Conservation (phyloP, 2,113 vertebrate genomes). For the Spheniscus mendiculus region DNA sequence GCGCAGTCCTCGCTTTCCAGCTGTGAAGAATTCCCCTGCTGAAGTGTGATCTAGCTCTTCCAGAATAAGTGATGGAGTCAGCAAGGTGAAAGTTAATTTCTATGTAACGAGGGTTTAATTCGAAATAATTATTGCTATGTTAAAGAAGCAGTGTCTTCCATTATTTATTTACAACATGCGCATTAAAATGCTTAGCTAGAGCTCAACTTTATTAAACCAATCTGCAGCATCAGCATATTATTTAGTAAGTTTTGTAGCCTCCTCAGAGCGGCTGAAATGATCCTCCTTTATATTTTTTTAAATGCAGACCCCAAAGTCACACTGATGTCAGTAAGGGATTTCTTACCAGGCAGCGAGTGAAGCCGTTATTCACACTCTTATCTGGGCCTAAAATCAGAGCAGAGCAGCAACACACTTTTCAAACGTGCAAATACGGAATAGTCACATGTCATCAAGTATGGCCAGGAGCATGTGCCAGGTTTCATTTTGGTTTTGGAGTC, state of each 20-base stretch:
- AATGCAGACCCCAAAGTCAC: not conserved
- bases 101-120: not conserved
- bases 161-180: not conserved
- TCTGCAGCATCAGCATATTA: not conserved
- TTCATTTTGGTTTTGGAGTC: slow-evolving; percentile 80
- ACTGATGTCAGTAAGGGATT: slow-evolving; percentile 24
- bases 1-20: not conserved
- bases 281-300: not conserved
- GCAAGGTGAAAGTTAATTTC: not conserved
- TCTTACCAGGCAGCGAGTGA: slow-evolving; percentile 44
- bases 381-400: slow-evolving; percentile 77
- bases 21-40: not conserved
- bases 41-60: not conserved
- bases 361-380: slow-evolving; percentile 33
- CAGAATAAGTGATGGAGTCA: not conserved
- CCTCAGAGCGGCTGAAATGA: not conserved
- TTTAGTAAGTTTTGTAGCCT: not conserved
- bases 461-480: slow-evolving; percentile 70
- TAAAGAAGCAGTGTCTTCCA: not conserved
- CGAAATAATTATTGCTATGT: not conserved
- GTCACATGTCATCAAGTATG: slow-evolving; percentile 54
- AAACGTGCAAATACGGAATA: slow-evolving; percentile 36
- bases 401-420: slow-evolving; percentile 49
- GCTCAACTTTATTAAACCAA: not conserved
- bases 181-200: not conserved